A percentile compares a stretch with the other conserved stretches of the same genome.
phyloP scores from a whole-genome alignment of 1,140 invertebrate genomes.

The Drosophila lacteicornis region DNA sequence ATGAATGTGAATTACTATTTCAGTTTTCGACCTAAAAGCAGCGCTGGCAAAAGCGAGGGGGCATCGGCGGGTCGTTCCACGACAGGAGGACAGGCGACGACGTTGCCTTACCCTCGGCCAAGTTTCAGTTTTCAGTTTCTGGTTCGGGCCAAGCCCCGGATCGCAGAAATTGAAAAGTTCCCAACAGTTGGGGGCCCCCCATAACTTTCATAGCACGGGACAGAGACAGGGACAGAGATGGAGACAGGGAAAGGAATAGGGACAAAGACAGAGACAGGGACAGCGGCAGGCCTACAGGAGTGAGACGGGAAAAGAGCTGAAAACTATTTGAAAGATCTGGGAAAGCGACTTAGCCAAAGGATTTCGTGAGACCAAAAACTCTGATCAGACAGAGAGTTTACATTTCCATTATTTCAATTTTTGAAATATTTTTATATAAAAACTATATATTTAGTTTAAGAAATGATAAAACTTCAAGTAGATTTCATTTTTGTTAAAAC shows the following conservation, averaged over 20 bases:
- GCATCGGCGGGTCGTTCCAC: background rate
- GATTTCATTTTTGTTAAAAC: background rate
- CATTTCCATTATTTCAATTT: too few relatives aligned
- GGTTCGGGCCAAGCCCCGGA: constrained; percentile 42
- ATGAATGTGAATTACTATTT: constrained; percentile 83
- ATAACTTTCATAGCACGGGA: constrained; percentile 71
- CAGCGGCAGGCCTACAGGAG: constrained; percentile 3
- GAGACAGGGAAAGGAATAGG: constrained; percentile 5
- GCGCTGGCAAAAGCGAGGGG: constrained; percentile 31
- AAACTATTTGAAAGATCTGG: constrained; percentile 16
- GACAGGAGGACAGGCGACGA: constrained; percentile 64
- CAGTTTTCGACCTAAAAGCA: constrained; percentile 67
- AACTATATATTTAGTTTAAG: background rate
- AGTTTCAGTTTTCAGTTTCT: constrained; percentile 23
- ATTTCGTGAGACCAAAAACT: background rate
- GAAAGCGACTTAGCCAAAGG: constrained; percentile 10
- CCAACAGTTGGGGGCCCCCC: constrained; percentile 75
- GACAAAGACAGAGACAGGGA: constrained; percentile 3
- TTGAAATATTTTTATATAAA: background rate
- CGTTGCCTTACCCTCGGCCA: constrained; percentile 59
- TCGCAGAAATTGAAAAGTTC: constrained; percentile 75
- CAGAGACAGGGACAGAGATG: constrained; percentile 30
- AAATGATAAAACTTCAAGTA: background rate
- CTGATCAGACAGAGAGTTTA: background rate
- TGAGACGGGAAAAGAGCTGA: background rate